Percentiles rank a stretch among this genome's conserved stretches.
Conservation (phyloP, 2,797 vertebrate species). For the Acrossocheilus wenchowensis region DNA sequence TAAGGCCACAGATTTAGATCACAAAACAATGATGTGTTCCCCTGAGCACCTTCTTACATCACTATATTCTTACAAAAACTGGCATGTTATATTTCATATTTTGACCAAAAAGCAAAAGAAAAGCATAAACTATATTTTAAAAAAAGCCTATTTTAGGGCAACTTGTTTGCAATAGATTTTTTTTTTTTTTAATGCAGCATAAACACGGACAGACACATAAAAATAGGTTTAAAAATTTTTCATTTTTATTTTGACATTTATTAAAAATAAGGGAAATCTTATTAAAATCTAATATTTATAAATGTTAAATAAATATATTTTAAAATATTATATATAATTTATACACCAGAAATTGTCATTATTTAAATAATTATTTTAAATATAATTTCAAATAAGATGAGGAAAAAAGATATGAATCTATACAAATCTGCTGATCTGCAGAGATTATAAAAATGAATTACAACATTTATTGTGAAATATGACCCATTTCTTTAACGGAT, state of each 20-base stretch:
- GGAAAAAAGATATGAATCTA: not conserved
- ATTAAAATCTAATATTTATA: not conserved
- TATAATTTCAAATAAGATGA: not conserved
- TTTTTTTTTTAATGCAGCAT: not conserved
- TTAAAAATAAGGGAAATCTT: not conserved
- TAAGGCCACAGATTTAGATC: constrained; percentile 8
- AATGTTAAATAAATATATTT: not conserved
- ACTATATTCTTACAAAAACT: not conserved
- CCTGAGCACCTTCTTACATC: not conserved
- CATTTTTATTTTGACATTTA: not conserved
- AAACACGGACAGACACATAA: not conserved
- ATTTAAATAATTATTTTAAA: not conserved
- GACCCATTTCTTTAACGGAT: not conserved
- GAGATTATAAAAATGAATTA: not conserved
- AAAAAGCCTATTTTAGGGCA: not conserved
- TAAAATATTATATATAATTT: not conserved
- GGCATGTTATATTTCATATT: not conserved
- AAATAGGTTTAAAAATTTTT: too few relatives aligned
- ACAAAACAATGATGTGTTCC: not conserved
- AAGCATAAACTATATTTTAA: not conserved
- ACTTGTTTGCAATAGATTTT: not conserved
- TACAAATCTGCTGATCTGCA: not conserved
- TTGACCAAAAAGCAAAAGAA: not conserved
- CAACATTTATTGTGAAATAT: not conserved
- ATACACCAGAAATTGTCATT: not conserved